These are phyloP conservation scores for Acipenser oxyrinchus DNA, from an alignment of 2,797 vertebrate species.

Conservation along the genomic window DNA sequence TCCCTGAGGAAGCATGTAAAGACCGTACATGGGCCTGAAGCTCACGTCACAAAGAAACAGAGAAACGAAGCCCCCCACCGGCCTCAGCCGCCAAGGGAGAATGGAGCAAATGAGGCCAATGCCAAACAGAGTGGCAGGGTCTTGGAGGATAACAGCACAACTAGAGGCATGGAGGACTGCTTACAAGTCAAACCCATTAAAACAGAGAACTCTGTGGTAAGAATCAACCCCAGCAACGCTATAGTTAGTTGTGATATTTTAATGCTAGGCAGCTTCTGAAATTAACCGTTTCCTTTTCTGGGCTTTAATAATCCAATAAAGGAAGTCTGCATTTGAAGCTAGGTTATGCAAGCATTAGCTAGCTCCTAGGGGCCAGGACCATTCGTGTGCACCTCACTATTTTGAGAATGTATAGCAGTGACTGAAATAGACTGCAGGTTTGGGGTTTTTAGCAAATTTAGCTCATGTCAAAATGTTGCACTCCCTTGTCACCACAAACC, in stretches of 20 bases:
- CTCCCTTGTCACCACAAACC: no score
- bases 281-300: no score
- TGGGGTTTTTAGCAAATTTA: no score
- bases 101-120: slow-evolving; percentile 72
- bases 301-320: no score
- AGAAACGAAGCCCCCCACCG: slow-evolving; percentile 72
- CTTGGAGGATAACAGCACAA: slow-evolving; percentile 70
- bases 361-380: no score
- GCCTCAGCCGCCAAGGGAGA: slow-evolving; percentile 68
- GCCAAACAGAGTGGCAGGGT: slow-evolving; percentile 57
- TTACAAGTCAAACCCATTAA: slow-evolving; percentile 86
- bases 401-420: no score
- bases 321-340: no score
- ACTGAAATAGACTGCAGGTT: no score
- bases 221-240: slow-evolving; percentile 27
- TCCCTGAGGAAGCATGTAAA: slow-evolving; percentile 97
- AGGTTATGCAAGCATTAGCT: no score
- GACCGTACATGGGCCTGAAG: slow-evolving; percentile 93
- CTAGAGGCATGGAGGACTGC: slow-evolving; percentile 69
- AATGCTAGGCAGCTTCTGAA: no score
- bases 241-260: neutral
- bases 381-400: no score
- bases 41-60: slow-evolving; percentile 95
- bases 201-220: slow-evolving; percentile 87
- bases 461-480: no score